phyloP scores from a whole-genome alignment of 2,888 invertebrate species.

The Gnatocerus cornutus region DNA sequence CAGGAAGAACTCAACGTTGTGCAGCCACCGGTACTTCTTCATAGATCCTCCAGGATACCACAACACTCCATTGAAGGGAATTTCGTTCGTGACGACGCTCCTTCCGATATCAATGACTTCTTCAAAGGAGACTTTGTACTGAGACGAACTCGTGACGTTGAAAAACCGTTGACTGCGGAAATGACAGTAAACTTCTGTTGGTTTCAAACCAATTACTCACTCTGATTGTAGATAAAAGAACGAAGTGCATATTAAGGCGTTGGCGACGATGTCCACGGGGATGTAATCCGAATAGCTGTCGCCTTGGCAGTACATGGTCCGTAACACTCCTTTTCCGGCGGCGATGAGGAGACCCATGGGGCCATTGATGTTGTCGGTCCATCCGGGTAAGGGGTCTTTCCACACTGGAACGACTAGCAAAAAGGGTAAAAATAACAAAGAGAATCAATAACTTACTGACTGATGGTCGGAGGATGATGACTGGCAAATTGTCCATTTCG shows the following conservation, averaged over 20 bases:
- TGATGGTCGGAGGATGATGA: constrained; percentile 88
- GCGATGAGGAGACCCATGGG: constrained; percentile 88
- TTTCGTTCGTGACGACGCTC: constrained; percentile 82
- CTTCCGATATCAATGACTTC: constrained; percentile 89
- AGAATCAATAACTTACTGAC: constrained; percentile 75
- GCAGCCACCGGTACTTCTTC: constrained; percentile 84
- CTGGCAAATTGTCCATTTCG: constrained; percentile 83
- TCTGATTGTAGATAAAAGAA: constrained; percentile 31
- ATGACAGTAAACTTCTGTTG: too few species aligned
- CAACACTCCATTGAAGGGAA: constrained; percentile 90
- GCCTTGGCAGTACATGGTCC: constrained; percentile 90
- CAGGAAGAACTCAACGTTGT: constrained; percentile 87
- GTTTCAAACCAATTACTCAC: too few species aligned
- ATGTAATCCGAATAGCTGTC: constrained; percentile 85
- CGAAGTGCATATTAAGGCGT: constrained; percentile 74
- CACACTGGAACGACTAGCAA: constrained; percentile 88
- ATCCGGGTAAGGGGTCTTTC: constrained; percentile 89
- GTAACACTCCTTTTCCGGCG: constrained; percentile 90
- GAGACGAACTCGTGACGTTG: constrained; percentile 86
- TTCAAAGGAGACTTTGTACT: constrained; percentile 90
- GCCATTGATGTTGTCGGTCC: constrained; percentile 97
- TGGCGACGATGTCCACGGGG: constrained; percentile 89
- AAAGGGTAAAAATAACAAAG: constrained; percentile 39
- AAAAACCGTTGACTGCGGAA: constrained; percentile 71
- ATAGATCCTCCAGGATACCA: constrained; percentile 91